Evolutionary conservation across 2,113 vertebrate species (phyloP).

Genomic region (Scolopax mira): DNA sequence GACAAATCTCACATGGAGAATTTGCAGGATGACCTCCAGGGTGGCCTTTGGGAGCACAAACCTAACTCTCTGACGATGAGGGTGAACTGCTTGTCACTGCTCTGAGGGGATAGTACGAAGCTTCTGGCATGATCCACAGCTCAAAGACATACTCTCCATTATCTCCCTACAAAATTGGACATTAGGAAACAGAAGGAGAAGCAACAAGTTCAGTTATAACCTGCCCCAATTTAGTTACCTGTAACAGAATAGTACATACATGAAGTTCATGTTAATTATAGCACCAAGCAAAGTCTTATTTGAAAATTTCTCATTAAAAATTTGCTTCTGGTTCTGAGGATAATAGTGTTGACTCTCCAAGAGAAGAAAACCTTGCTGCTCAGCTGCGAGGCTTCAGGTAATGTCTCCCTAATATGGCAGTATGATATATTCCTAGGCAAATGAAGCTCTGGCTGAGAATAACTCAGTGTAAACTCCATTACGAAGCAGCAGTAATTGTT

Average conservation of each 20-base stretch:
- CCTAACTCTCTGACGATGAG: conserved; percentile 12
- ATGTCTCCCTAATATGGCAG: neutral
- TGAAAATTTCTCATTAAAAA: neutral
- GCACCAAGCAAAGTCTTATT: neutral
- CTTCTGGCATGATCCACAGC: neutral
- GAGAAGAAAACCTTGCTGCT: neutral
- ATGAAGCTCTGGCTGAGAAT: neutral
- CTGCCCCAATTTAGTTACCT: neutral
- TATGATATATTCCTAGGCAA: neutral
- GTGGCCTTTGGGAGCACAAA: neutral
- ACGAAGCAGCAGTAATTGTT: neutral
- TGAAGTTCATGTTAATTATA: neutral
- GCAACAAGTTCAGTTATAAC: neutral
- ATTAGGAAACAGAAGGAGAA: neutral
- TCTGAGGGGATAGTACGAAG: neutral
- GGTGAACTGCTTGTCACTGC: neutral
- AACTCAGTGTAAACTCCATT: conserved; percentile 1
- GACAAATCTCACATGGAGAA: neutral
- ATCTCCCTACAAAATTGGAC: neutral
- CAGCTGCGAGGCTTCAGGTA: neutral
- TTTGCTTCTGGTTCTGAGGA: neutral
- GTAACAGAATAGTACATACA: neutral
- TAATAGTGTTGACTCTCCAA: neutral
- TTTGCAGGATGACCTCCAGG: neutral
- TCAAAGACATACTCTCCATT: neutral